A percentile compares a stretch with the other conserved stretches of the same genome.
Conservation (phyloP, 2,888 invertebrate species). For the Pyrgus malvae region DNA sequence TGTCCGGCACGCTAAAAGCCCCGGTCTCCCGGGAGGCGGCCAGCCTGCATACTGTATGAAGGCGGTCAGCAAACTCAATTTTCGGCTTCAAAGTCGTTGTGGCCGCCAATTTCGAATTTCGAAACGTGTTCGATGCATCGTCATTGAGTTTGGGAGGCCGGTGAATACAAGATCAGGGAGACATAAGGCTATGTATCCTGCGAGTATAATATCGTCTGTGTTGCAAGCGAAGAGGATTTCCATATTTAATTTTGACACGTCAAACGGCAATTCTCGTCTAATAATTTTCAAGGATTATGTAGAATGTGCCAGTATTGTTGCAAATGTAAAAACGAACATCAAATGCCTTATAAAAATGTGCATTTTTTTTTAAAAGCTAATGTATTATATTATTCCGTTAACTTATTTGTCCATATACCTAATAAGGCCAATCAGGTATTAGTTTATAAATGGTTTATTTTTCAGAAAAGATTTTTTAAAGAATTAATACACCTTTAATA, state of each 20-base stretch:
- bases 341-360: too few species aligned
- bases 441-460: too few species aligned
- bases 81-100: constrained; percentile 73
- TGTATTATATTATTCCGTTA: not conserved
- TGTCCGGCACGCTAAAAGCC: constrained; percentile 34
- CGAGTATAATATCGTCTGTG: too few species aligned
- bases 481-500: too few species aligned
- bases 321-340: too few species aligned
- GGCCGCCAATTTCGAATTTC: constrained; percentile 44
- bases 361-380: not conserved
- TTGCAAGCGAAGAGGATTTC: not conserved
- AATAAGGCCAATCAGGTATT: too few species aligned
- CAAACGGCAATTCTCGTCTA: too few species aligned
- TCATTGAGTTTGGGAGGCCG: constrained; percentile 21
- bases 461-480: too few species aligned
- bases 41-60: constrained; percentile 72
- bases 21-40: constrained; percentile 32
- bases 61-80: constrained; percentile 77
- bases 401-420: too few species aligned
- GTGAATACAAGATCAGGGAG: constrained; percentile 23
- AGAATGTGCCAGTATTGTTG: too few species aligned
- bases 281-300: too few species aligned
- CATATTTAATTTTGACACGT: too few species aligned
- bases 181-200: not conserved
- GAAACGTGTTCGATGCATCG: constrained; percentile 37